Evolutionary conservation across 2,113 vertebrate species (phyloP), one percentile per base, ranked within the genome.

Genomic region (Siniperca chuatsi): DNA sequence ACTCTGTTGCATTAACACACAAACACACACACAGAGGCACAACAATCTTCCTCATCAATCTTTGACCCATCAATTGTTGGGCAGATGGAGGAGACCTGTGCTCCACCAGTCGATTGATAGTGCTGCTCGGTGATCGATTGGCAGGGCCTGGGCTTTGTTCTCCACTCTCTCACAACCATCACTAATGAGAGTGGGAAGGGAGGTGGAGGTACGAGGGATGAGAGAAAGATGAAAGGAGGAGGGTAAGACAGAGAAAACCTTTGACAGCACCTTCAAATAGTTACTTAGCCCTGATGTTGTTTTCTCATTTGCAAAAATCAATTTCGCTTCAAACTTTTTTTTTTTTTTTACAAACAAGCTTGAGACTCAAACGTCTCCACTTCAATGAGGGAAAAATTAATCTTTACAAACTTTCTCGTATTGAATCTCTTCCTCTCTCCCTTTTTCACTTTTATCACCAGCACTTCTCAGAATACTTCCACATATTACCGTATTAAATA

Each of bases 241-340:
- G 35, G 84, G 66, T 62, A 86, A 90, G 90, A 86, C 77, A 76
- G 77, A 84, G 82, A 70, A 78, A 92, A 84, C 78, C 93, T 94
- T 92, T 94, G 93, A 94, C 93, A 85, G 89, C 79, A 89, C 80
- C 88, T 90, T 91, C 89, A 92, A 91, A 93, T 83, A 78, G 69
- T 86, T 89, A 83, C 87, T 90, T 89, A 89, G 86, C 84, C 91
- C 84, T 87, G 76, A 88, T 87, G 89, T 87, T 91, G 90, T 92
- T 91, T 92, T 90, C 86, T 89, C 92, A 89, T 89, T 88, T 35
- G 72, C 72, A 80, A 73, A 84, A 92, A 94, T 91, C 93, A 78
- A 89, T 89, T 93, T 79, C 50, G 75, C 55, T 69, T 88, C 42
- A 75, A 79, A 78, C 87, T 60, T 73, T 79, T 65, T 60, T 13